A percentile compares a stretch with the other conserved stretches of the same genome.
Conservation (phyloP, 2,113 vertebrate genomes). For the Rhineura floridana region DNA sequence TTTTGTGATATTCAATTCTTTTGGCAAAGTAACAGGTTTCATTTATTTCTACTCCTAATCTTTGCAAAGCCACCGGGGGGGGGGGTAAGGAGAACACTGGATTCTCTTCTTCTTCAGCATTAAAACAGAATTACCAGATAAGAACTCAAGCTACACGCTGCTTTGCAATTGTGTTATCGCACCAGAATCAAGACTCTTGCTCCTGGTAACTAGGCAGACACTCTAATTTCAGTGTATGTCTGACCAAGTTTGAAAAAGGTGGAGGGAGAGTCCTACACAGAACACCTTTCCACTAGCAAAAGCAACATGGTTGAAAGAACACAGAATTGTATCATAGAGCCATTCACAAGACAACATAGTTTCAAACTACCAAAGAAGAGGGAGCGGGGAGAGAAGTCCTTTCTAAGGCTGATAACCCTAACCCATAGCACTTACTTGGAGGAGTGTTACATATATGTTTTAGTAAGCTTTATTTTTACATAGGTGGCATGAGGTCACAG, state of each 20-base stretch:
- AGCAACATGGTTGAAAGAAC: slow-evolving; percentile 39
- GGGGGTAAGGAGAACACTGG: slow-evolving; percentile 58
- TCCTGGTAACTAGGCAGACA: slow-evolving; percentile 35
- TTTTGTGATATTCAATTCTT: not conserved
- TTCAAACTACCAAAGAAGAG: slow-evolving; percentile 12
- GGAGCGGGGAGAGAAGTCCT: not conserved
- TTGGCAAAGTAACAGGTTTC: not conserved
- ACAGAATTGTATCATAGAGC: slow-evolving; percentile 32
- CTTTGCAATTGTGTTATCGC: not conserved
- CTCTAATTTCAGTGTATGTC: slow-evolving; percentile 19
- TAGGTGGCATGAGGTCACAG: not conserved
- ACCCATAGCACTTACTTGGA: not conserved
- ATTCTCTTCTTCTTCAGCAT: slow-evolving; percentile 59
- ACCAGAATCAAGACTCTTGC: slow-evolving; percentile 40
- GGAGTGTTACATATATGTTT: not conserved
- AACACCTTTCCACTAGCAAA: slow-evolving; percentile 15
- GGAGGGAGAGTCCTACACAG: not conserved
- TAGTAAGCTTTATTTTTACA: not conserved
- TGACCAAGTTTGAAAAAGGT: slow-evolving; percentile 7
- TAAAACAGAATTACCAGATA: slow-evolving; percentile 46
- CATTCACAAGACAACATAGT: slow-evolving; percentile 23
- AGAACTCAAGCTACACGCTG: slow-evolving; percentile 6
- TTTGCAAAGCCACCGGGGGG: not conserved
- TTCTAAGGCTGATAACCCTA: not conserved
- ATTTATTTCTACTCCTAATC: slow-evolving; percentile 20